Evolutionary conservation across 2,797 vertebrate genomes (phyloP).

Genomic region (Tragelaphus eurycerus): DNA sequence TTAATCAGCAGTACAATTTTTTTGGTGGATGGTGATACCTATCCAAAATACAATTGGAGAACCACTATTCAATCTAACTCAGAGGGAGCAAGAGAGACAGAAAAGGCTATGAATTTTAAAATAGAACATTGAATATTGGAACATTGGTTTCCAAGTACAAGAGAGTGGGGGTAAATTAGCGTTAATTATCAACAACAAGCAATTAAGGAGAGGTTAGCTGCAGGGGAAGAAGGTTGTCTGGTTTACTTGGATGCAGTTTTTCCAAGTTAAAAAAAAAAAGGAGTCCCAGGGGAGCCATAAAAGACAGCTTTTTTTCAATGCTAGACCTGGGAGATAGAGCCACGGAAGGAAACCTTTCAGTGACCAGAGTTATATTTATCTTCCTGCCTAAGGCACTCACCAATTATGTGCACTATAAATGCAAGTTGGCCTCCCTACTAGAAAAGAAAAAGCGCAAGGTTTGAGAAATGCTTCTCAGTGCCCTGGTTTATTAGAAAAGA

Average conservation of each 20-base stretch:
- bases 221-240: background rate
- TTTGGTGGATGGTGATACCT: background rate
- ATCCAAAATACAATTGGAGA: background rate
- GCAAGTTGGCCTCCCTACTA: slow-evolving; percentile 9
- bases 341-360: background rate
- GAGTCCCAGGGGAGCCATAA: background rate
- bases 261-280: slow-evolving; percentile 1
- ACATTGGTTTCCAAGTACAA: slow-evolving; percentile 45
- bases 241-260: background rate
- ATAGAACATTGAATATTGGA: slow-evolving; percentile 15
- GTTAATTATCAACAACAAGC: slow-evolving; percentile 50
- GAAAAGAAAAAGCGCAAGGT: background rate
- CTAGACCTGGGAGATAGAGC: background rate
- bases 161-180: background rate
- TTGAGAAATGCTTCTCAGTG: background rate
- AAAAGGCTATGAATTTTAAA: background rate
- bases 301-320: slow-evolving; percentile 32
- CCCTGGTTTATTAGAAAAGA: slow-evolving; percentile 7
- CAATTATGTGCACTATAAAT: slow-evolving; percentile 36
- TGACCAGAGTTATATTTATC: slow-evolving; percentile 48
- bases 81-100: background rate
- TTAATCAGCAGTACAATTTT: background rate
- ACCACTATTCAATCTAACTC: background rate
- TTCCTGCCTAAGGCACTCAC: slow-evolving; percentile 36
- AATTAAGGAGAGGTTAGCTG: slow-evolving; percentile 24